These are phyloP conservation scores for Acronicta leporina DNA, from an alignment of 2,888 invertebrate species.

Conservation along the genomic window DNA sequence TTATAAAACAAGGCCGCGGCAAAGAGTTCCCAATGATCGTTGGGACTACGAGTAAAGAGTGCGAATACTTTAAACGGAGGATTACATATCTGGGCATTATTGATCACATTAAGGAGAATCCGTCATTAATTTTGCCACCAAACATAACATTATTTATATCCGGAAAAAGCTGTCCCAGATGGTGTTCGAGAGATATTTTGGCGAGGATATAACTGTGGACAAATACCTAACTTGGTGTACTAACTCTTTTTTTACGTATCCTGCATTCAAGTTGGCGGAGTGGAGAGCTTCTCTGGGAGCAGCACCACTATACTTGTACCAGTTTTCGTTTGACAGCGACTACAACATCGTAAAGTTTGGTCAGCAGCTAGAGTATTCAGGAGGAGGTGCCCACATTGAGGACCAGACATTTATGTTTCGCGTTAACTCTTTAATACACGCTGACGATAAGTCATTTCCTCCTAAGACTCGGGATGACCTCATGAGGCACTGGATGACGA, in stretches of 20 bases:
- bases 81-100: slow-evolving; percentile 30
- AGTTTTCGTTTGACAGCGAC: slow-evolving; percentile 79
- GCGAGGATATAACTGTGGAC: slow-evolving; percentile 40
- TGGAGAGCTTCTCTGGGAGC: slow-evolving; percentile 39
- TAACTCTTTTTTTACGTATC: slow-evolving; percentile 54
- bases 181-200: slow-evolving; percentile 48
- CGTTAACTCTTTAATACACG: slow-evolving; percentile 48
- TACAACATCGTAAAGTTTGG: slow-evolving; percentile 72
- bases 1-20: slow-evolving; percentile 57
- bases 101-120: slow-evolving; percentile 17
- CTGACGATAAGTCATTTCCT: slow-evolving; percentile 32
- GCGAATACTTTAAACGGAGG: slow-evolving; percentile 31
- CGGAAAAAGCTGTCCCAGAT: slow-evolving; percentile 25
- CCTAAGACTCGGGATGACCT: slow-evolving; percentile 40
- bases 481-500: slow-evolving; percentile 55
- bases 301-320: slow-evolving; percentile 79
- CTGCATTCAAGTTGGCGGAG: slow-evolving; percentile 56
- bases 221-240: slow-evolving; percentile 36
- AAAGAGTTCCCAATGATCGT: slow-evolving; percentile 58
- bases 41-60: slow-evolving; percentile 49
- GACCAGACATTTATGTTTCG: slow-evolving; percentile 81
- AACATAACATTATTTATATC: slow-evolving; percentile 43
- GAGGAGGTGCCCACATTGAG: slow-evolving; percentile 76
- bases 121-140: slow-evolving; percentile 60
- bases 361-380: slow-evolving; percentile 57